Evolutionary conservation across 2,888 invertebrate genomes (phyloP).

Genomic region (Smittia aterrima): DNA sequence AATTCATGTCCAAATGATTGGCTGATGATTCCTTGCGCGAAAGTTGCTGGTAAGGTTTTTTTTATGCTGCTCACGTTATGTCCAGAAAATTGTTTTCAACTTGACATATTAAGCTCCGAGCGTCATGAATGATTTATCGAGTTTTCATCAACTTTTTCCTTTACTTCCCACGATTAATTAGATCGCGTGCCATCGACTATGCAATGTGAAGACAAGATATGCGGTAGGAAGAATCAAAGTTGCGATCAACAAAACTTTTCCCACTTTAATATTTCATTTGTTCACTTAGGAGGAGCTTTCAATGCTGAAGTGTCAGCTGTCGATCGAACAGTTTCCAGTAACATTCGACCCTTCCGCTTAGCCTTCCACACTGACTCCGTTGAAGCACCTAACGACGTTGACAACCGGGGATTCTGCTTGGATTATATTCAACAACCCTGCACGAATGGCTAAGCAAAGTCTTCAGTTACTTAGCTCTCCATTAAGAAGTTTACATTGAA

Average conservation of each 20-base stretch:
- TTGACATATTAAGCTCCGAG: no score
- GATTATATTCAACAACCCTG: conserved; percentile 85
- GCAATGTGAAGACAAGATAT: conserved; percentile 75
- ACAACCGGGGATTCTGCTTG: conserved; percentile 77
- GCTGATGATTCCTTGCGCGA: conserved; percentile 74
- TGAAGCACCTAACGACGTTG: conserved; percentile 72
- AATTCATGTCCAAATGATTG: conserved; percentile 76
- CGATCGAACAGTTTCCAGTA: conserved; percentile 70
- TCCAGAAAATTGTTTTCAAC: no score
- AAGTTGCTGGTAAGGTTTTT: conserved; percentile 47
- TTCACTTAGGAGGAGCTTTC: conserved; percentile 66
- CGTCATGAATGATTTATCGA: no score
- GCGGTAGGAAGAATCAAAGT: conserved; percentile 48
- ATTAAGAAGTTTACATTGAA: not conserved
- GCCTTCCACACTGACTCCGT: conserved; percentile 75
- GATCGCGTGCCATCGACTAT: conserved; percentile 57
- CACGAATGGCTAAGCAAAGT: conserved; percentile 57
- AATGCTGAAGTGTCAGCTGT: conserved; percentile 69
- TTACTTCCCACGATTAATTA: not conserved
- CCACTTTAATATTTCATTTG: not conserved
- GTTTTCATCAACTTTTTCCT: not conserved
- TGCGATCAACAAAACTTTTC: not conserved
- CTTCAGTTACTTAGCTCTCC: conserved; percentile 3
- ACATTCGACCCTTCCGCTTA: conserved; percentile 75
- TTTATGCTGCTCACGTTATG: not conserved